Conservation (phyloP, 2,113 vertebrate genomes). For the Dunckerocampus dactyliophorus region DNA sequence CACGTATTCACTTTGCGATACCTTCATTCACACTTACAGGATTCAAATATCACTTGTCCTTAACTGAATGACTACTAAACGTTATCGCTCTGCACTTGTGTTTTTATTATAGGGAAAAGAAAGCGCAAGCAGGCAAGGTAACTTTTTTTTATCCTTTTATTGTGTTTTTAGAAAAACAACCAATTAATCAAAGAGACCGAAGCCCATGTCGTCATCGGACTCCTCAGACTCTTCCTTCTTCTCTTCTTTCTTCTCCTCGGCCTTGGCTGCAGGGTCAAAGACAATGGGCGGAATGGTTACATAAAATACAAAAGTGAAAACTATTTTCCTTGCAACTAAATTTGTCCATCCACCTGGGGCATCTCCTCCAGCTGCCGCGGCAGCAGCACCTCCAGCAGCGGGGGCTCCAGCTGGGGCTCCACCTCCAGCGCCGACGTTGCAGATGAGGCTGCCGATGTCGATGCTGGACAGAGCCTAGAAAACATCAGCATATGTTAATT, state of each 20-base stretch:
- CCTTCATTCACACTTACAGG: too few species aligned
- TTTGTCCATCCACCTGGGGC: slow-evolving; percentile 77
- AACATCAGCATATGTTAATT: accelerated
- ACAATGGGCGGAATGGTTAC: not conserved
- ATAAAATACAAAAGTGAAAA: not conserved
- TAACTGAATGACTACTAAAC: too few species aligned
- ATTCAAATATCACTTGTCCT: too few species aligned
- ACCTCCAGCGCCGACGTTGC: slow-evolving; percentile 87
- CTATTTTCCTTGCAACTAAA: not conserved
- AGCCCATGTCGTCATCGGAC: slow-evolving; percentile 98
- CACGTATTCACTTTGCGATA: too few species aligned
- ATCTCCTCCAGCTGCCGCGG: slow-evolving; percentile 57
- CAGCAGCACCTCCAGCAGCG: slow-evolving; percentile 58
- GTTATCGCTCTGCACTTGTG: too few species aligned
- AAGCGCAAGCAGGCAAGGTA: not conserved
- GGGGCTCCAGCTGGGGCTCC: slow-evolving; percentile 78
- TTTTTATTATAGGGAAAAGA: too few species aligned
- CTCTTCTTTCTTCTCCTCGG: slow-evolving; percentile 95
- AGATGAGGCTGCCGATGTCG: slow-evolving; percentile 91
- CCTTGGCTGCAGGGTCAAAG: slow-evolving; percentile 74
- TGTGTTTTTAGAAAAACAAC: slow-evolving; percentile 67
- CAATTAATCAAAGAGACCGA: slow-evolving; percentile 95
- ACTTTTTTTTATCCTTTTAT: slow-evolving; percentile 57
- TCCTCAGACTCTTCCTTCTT: slow-evolving; percentile 97
- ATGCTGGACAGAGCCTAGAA: slow-evolving; percentile 84